Evolutionary conservation across 2,888 invertebrate genomes (phyloP), one percentile per base, ranked within the genome.

Genomic region (Lycaena phlaeas): DNA sequence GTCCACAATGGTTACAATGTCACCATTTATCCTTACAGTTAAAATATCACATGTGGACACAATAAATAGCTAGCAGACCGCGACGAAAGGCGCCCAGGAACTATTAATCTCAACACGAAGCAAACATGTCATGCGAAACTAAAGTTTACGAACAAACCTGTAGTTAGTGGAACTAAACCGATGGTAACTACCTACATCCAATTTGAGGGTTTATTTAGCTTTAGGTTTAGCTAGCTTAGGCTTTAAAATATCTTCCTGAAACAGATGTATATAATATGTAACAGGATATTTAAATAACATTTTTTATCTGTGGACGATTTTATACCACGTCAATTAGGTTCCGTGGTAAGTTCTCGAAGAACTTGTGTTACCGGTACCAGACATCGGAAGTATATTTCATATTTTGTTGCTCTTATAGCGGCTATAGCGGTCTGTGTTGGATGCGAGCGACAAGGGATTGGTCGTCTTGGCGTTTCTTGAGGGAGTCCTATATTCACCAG

Each of bases 51-150:
- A 22, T 6, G 22, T 2, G 7, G 2, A 22, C 22, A 7, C 22
- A 2, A 22, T 9, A 6, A 22, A 7, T 2, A 6, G 2, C 2
- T 22, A 7, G 22, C 5, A 7, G 6, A 4, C 9, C 22, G 5
- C 22, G 22, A 22, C 5, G 7, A 22, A 18, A 18, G 5, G 9
- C 22, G 9, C 5, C 5, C 22, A 22, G 22, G 5, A 14, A 17
- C 30, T 5, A 31, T 31, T 31, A 31, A 31, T 31, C 15, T 14
- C 15, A n/a, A 17, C 17, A 31, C 30, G 30, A 31, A 31, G 17
- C 17, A 31, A 17, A 31, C 30, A 31, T 17, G 30, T 17, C 30
- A 22, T 5, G 15, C 30, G 6, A 17, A 15, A 14, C 12, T 3
- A 10, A 30, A 22, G 22, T 22, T 22, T 7, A 22, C 22, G 9